phyloP scores from a whole-genome alignment of 2,113 vertebrate genomes.

The Rhinoderma darwinii region DNA sequence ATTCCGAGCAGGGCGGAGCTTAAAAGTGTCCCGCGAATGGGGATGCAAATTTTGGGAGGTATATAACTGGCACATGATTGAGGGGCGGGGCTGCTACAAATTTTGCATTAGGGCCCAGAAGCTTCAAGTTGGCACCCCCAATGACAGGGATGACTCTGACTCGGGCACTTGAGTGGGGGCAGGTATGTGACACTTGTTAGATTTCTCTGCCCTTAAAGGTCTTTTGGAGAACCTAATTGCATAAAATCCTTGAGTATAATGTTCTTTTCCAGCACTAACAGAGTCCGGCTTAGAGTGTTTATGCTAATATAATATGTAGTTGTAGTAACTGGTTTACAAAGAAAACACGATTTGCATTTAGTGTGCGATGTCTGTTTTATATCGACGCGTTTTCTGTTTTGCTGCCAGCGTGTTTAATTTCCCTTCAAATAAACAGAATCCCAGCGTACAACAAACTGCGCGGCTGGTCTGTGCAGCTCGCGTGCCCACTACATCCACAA shows the following conservation, averaged over 20 bases:
- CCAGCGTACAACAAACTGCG: constrained; percentile 43
- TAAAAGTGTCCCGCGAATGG: too few relatives aligned
- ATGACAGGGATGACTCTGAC: too few relatives aligned
- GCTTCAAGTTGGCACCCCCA: too few relatives aligned
- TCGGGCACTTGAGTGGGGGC: too few relatives aligned
- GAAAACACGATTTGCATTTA: constrained; percentile 29
- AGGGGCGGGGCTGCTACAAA: too few relatives aligned
- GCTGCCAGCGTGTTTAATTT: constrained; percentile 58
- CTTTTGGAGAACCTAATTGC: too few relatives aligned
- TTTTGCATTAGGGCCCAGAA: too few relatives aligned
- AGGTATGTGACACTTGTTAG: background rate
- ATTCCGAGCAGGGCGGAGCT: too few relatives aligned
- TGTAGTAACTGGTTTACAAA: constrained; percentile 22
- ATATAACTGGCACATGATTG: too few relatives aligned
- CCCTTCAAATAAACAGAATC: constrained; percentile 60
- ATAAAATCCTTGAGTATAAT: background rate
- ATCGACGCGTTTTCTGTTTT: constrained; percentile 45
- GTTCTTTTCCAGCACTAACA: background rate
- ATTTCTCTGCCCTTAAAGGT: background rate
- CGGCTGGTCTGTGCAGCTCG: background rate
- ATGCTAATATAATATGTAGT: constrained; percentile 37
- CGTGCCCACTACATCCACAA: constrained; percentile 55
- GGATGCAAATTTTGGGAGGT: too few relatives aligned
- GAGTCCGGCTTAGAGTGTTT: background rate
- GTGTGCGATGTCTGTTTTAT: constrained; percentile 58